Base-by-base conservation (phyloP, 2,888 invertebrate genomes). In the Synanthedon formicaeformis region DNA sequence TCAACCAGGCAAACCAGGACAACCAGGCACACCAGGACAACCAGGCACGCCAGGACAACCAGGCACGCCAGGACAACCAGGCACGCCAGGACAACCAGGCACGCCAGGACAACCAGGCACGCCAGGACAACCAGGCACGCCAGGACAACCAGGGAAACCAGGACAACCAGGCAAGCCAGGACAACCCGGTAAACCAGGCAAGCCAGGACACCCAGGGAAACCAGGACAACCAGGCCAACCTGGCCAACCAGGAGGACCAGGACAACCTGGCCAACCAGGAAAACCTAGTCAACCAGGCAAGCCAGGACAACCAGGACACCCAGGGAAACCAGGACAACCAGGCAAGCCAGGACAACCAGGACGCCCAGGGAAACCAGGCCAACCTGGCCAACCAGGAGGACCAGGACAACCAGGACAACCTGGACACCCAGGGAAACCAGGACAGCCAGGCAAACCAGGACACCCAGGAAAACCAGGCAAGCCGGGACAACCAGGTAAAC, bases 291-390 rank as follows among this genome's bases (percentile, higher is more conserved):
- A 16, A 1, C 60, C 65, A 18, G 58, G 60, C 16, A 40, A 18
- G 1, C 60, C 63, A 48, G 59, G 60, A 2, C 40, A 40, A 6
- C 64, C 64, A 4, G 57, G 75, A n/a, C 75, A 41, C 65, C n/a
- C n/a, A n/a, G n/a, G n/a, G n/a, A n/a, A n/a, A 60, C 16, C 64
- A 55, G 45, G 76, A 75, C 1, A 11, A 3, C 18, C 18, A 18
- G 3, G 18, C 3, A 3, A 3, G 3, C 18, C 18, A 18, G 41
- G 41, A 3, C 41, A 45, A 14, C 53, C 50, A 18, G 41, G 41
- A 2, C 45, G 23, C 0, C 54, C 18, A 18, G 2, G 18, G 2
- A 0, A 3, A 18, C 18, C 18, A 18, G 18, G 18, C 2, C 18
- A 18, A 18, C 18, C 55, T 51, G n/a, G n/a, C n/a, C n/a, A n/a